These are phyloP conservation scores for Spinus pinus DNA, from an alignment of 2,797 vertebrate species.

Conservation along the genomic window DNA sequence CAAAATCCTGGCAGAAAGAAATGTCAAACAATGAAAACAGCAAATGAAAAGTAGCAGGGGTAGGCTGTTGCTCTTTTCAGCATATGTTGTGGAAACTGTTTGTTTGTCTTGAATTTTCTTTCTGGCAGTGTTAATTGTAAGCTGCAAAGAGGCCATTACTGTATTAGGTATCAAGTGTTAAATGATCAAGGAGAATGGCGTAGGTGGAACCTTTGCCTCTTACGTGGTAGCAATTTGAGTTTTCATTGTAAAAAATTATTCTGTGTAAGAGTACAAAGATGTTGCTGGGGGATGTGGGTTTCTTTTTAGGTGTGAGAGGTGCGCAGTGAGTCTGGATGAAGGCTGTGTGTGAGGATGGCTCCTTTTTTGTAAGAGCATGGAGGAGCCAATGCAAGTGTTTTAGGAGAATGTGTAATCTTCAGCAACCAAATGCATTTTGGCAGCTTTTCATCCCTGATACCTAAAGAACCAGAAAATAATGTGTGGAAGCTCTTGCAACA, in stretches of 20 bases:
- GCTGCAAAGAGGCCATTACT: neutral
- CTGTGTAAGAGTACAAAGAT: neutral
- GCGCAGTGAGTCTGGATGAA: neutral
- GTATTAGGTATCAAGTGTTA: slow-evolving; percentile 5
- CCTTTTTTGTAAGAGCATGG: neutral
- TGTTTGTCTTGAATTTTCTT: slow-evolving; percentile 48
- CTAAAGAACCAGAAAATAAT: neutral
- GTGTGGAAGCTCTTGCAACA: neutral
- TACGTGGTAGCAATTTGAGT: neutral
- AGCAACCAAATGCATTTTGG: neutral
- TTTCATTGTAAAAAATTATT: neutral
- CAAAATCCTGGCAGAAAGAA: slow-evolving; percentile 50
- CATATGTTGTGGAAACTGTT: slow-evolving; percentile 24
- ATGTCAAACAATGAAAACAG: slow-evolving; percentile 48
- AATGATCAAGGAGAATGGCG: neutral
- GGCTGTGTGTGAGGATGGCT: neutral
- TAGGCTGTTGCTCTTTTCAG: slow-evolving; percentile 33
- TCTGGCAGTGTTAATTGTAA: slow-evolving; percentile 1
- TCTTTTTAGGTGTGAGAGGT: neutral
- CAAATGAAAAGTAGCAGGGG: slow-evolving; percentile 41
- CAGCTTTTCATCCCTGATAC: neutral
- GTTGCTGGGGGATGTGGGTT: neutral
- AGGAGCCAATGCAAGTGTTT: neutral
- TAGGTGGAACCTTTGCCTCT: neutral
- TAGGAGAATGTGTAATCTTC: neutral